phyloP scores from a whole-genome alignment of 2,797 vertebrate genomes.

The Anabacerthia variegaticeps region DNA sequence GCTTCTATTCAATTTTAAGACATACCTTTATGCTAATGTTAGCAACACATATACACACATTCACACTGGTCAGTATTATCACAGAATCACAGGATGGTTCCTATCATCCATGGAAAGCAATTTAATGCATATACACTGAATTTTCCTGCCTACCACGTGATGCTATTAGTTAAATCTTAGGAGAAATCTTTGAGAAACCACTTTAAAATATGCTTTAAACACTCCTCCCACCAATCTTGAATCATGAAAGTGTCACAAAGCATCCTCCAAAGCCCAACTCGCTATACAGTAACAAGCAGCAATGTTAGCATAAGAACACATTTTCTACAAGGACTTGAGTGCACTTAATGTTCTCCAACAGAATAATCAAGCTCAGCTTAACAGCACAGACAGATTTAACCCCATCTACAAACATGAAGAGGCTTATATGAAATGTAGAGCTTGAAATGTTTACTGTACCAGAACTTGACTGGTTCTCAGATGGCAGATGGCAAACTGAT shows the following conservation, averaged over 20 bases:
- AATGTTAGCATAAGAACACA: not conserved
- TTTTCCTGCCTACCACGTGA: not conserved
- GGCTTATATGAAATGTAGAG: slow-evolving; percentile 72
- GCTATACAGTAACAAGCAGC: not conserved
- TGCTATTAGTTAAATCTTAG: not conserved
- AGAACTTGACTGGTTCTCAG: slow-evolving; percentile 75
- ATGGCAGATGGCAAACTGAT: slow-evolving; percentile 77
- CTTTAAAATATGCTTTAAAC: slow-evolving; percentile 23
- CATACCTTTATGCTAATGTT: not conserved
- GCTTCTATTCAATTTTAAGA: slow-evolving; percentile 3
- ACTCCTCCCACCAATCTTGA: slow-evolving; percentile 18
- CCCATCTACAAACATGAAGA: slow-evolving; percentile 61
- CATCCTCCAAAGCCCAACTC: slow-evolving; percentile 2
- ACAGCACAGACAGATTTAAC: slow-evolving; percentile 23
- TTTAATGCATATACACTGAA: not conserved
- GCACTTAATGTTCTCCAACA: slow-evolving; percentile 18
- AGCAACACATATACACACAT: not conserved
- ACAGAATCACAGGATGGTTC: not conserved
- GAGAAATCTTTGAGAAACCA: not conserved
- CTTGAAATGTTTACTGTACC: slow-evolving; percentile 77
- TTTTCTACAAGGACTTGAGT: slow-evolving; percentile 13
- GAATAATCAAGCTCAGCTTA: slow-evolving; percentile 26
- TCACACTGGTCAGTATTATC: not conserved
- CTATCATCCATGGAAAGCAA: not conserved
- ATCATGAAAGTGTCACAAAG: slow-evolving; percentile 33